A percentile compares a stretch with the other conserved stretches of the same genome.
These are phyloP conservation scores for Gulo gulo DNA, from an alignment of 2,113 vertebrate genomes.

Conservation along the genomic window DNA sequence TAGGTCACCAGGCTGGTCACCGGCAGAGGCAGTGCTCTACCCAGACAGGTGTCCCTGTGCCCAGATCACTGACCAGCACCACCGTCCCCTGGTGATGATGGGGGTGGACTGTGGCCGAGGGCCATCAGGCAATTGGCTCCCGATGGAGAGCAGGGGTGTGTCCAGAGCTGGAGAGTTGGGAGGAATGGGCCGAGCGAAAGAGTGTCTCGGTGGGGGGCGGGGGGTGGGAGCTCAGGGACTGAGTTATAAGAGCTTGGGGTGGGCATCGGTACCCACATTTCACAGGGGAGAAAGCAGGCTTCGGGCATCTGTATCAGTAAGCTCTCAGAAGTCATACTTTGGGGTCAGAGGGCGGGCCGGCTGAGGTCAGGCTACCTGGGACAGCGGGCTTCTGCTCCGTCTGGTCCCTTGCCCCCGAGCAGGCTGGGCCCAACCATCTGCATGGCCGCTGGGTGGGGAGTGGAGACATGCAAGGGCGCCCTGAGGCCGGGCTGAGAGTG, in stretches of 20 bases:
- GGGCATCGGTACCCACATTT: neutral
- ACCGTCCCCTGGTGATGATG: accelerated
- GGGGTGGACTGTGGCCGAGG: accelerated
- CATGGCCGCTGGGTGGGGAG: accelerated
- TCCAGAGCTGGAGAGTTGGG: accelerated
- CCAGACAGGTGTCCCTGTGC: neutral
- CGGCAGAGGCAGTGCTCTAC: neutral
- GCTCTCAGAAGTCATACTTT: accelerated
- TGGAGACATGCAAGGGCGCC: accelerated
- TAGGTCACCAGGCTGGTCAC: neutral
- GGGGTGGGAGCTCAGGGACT: neutral
- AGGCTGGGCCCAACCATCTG: accelerated
- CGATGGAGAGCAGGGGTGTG: neutral
- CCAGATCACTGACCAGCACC: neutral
- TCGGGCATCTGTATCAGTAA: neutral
- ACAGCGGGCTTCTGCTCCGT: neutral
- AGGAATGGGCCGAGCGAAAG: neutral
- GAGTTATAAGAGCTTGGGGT: accelerated
- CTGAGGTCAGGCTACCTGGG: neutral
- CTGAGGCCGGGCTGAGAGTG: neutral
- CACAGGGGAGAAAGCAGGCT: neutral
- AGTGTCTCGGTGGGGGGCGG: accelerated
- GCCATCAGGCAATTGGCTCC: accelerated
- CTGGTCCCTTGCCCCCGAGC: accelerated
- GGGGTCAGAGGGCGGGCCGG: accelerated